Conservation (phyloP, 2,797 vertebrate genomes). For the Caiman crocodilus region DNA sequence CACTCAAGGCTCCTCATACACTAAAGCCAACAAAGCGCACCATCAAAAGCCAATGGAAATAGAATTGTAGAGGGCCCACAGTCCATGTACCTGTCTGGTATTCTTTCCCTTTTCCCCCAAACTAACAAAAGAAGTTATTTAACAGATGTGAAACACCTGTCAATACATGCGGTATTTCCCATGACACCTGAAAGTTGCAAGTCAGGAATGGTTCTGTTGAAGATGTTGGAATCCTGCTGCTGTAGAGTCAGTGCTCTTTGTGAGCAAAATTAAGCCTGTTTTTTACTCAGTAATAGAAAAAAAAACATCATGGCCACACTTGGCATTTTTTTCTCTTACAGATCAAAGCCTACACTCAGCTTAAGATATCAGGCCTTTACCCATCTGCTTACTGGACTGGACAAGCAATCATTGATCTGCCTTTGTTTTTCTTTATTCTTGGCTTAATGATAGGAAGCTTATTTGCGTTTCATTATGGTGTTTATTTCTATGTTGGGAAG, state of each 20-base stretch:
- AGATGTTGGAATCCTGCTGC: fast-evolving
- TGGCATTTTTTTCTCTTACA: slow-evolving; percentile 48
- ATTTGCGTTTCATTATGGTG: slow-evolving; percentile 81
- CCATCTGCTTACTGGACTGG: slow-evolving; percentile 97
- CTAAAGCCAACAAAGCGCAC: not conserved
- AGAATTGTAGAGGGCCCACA: not conserved
- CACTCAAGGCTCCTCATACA: not conserved
- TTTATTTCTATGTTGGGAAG: slow-evolving; percentile 81
- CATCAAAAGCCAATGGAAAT: not conserved
- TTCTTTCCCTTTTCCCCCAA: not conserved
- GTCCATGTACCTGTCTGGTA: not conserved
- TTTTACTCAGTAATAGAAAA: fast-evolving
- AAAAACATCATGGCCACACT: fast-evolving
- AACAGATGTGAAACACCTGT: not conserved
- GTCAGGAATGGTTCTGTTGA: fast-evolving
- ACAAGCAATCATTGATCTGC: slow-evolving; percentile 91
- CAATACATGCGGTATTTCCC: not conserved
- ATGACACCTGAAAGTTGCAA: not conserved
- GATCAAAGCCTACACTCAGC: slow-evolving; percentile 93
- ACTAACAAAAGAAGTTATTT: not conserved
- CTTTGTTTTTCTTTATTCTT: slow-evolving; percentile 86
- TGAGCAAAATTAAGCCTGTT: not conserved
- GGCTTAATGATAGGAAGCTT: slow-evolving; percentile 83
- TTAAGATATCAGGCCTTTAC: slow-evolving; percentile 92
- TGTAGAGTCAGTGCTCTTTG: fast-evolving